phyloP scores from a whole-genome alignment of 2,113 vertebrate species.

The Phainopepla nitens region DNA sequence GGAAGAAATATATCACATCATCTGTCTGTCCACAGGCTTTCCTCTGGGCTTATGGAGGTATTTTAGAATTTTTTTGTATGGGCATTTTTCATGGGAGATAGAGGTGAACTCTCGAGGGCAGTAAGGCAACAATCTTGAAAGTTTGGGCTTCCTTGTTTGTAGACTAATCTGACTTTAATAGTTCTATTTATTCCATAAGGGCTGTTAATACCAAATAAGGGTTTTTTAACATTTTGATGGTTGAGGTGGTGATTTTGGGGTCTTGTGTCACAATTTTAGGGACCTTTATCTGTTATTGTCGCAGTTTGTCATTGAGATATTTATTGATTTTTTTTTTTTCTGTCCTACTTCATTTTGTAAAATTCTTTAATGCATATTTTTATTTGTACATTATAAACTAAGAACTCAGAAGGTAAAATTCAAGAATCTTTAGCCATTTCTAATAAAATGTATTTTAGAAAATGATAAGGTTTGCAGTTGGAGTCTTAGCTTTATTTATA shows the following conservation, averaged over 20 bases:
- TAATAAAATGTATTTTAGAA: constrained; percentile 78
- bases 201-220: constrained; percentile 49
- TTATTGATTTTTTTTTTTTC: constrained; percentile 58
- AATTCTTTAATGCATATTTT: constrained; percentile 65
- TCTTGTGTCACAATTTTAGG: constrained; percentile 20
- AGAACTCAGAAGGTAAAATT: constrained; percentile 72
- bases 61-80: constrained; percentile 90
- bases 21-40: constrained; percentile 94
- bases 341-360: constrained; percentile 40
- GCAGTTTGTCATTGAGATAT: constrained; percentile 27
- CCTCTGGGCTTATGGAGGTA: constrained; percentile 99
- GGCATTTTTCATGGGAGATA: constrained; percentile 77
- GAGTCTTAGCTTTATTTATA: constrained; percentile 84
- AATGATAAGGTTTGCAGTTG: constrained; percentile 80
- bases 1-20: constrained; percentile 97
- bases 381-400: constrained; percentile 65
- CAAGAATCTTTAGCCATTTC: constrained; percentile 70
- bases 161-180: constrained; percentile 65
- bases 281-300: constrained; percentile 55
- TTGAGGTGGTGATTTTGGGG: constrained; percentile 19
- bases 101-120: constrained; percentile 83
- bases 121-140: constrained; percentile 74
- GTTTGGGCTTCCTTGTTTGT: constrained; percentile 77
- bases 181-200: constrained; percentile 62
- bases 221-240: constrained; percentile 45